Evolutionary conservation across 2,113 vertebrate genomes (phyloP).

Genomic region (Rutilus rutilus): DNA sequence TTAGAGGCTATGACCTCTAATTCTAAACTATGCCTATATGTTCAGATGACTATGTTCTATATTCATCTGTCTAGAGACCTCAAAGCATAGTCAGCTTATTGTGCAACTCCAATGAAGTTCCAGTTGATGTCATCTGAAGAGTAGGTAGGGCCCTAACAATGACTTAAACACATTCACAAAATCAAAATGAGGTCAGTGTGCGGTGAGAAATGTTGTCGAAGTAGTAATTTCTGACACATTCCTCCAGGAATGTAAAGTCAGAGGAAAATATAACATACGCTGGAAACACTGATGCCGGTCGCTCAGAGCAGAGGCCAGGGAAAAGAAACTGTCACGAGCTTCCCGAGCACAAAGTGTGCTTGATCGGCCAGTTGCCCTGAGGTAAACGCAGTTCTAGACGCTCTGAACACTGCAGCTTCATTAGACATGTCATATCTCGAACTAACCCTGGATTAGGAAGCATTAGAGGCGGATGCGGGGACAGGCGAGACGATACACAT

Average conservation of each 20-base stretch:
- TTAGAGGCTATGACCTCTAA: no score
- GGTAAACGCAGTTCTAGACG: slow-evolving; percentile 27
- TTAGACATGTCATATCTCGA: slow-evolving; percentile 55
- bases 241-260: slow-evolving; percentile 32
- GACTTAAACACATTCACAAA: neutral
- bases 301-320: neutral
- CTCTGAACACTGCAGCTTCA: slow-evolving; percentile 48
- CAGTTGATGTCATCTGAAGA: no score
- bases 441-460: slow-evolving; percentile 51
- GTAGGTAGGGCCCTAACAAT: no score
- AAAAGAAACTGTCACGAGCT: slow-evolving; percentile 15
- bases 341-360: neutral
- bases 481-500: slow-evolving; percentile 67
- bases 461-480: slow-evolving; percentile 40
- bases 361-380: slow-evolving; percentile 2
- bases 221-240: slow-evolving; percentile 26
- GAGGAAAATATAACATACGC: slow-evolving; percentile 31
- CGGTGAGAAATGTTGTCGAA: slow-evolving; percentile 19
- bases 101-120: no score
- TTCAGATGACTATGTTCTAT: no score
- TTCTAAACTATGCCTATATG: no score
- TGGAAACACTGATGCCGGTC: slow-evolving; percentile 32
- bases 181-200: slow-evolving; percentile 9
- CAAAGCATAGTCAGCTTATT: no score
- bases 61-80: no score